A percentile compares a stretch with the other conserved stretches of the same genome.
These are phyloP conservation scores for Linnaemya tessellans DNA, from an alignment of 2,888 invertebrate genomes.

Conservation along the genomic window DNA sequence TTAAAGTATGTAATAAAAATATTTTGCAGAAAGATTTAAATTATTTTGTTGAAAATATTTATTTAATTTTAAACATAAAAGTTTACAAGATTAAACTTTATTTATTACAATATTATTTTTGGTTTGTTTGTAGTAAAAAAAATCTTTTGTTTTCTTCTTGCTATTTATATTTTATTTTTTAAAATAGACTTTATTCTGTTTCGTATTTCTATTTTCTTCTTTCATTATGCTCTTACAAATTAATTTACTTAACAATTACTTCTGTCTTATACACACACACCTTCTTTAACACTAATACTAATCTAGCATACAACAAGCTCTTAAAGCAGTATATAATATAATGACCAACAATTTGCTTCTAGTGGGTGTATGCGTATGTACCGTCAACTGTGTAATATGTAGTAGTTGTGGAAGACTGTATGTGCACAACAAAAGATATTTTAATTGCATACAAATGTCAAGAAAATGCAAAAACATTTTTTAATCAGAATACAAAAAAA, in stretches of 20 bases:
- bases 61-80: not conserved
- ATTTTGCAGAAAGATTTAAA: constrained; percentile 8
- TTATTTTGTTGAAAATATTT: not conserved
- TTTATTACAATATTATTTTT: not conserved
- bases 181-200: not conserved
- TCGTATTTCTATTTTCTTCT: not conserved
- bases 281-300: not conserved
- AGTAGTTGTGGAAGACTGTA: not conserved
- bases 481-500: not conserved
- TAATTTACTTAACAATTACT: constrained; percentile 58
- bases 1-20: constrained; percentile 1
- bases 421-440: constrained; percentile 25
- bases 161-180: not conserved
- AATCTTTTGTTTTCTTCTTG: constrained; percentile 14
- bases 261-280: constrained; percentile 29
- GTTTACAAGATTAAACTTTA: constrained; percentile 3
- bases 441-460: constrained; percentile 60
- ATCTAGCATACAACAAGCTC: constrained; percentile 7
- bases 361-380: not conserved
- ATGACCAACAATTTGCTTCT: not conserved
- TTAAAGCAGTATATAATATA: constrained; percentile 19
- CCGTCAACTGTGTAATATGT: not conserved
- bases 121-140: not conserved
- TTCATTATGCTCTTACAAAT: constrained; percentile 14
- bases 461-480: not conserved